Percentiles rank a stretch among this genome's conserved stretches.
Conservation (phyloP, 2,113 vertebrate species). For the Phyllopteryx taeniolatus region DNA sequence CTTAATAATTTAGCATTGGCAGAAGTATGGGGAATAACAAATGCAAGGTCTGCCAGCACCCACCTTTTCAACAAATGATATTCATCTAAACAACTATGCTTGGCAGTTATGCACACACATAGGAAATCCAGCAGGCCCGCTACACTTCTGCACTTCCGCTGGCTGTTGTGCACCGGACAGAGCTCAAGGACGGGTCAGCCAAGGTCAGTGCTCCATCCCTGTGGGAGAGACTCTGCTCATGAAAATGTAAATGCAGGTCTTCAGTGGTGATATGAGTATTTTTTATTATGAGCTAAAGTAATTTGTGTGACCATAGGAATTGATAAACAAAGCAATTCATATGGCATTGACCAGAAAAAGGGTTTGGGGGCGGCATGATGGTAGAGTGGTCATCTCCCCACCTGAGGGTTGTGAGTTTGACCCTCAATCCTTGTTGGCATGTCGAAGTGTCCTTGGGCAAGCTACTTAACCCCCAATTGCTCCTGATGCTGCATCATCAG, state of each 20-base stretch:
- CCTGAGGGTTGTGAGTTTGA: too few relatives aligned
- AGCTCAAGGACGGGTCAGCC: slow-evolving; percentile 41
- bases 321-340: slow-evolving; percentile 8
- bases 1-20: slow-evolving; percentile 54
- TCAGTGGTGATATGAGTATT: slow-evolving; percentile 7
- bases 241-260: slow-evolving; percentile 51
- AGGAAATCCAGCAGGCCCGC: slow-evolving; percentile 3
- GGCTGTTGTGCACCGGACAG: slow-evolving; percentile 19
- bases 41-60: slow-evolving; percentile 39
- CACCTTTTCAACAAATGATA: slow-evolving; percentile 34
- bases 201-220: slow-evolving; percentile 21
- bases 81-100: slow-evolving; percentile 11
- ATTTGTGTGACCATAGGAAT: slow-evolving; percentile 23
- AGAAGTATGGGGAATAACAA: slow-evolving; percentile 42
- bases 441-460: too few relatives aligned
- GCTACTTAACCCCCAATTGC: too few relatives aligned
- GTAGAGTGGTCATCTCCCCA: too few relatives aligned
- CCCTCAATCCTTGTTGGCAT: too few relatives aligned
- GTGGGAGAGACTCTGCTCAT: slow-evolving; percentile 25
- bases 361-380: too few relatives aligned
- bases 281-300: slow-evolving; percentile 28
- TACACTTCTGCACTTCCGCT: slow-evolving; percentile 28
- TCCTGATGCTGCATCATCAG: too few relatives aligned
- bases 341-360: neutral
- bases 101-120: slow-evolving; percentile 20